Base-by-base conservation (phyloP, 2,797 vertebrate genomes). In the Chaetodon trifasciatus region DNA sequence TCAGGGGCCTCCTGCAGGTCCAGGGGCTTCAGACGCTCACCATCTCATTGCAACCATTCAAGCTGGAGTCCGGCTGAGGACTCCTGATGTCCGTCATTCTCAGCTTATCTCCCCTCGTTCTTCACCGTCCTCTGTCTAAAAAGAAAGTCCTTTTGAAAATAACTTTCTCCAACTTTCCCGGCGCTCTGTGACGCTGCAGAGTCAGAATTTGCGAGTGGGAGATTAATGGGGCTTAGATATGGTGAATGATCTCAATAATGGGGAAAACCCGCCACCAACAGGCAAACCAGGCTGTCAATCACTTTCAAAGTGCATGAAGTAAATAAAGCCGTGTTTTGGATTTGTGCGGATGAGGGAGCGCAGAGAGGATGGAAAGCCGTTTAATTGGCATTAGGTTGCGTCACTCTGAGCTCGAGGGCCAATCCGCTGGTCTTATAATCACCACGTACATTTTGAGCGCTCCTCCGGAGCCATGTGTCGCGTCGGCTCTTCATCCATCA, bases 201-300 rank as follows among this genome's bases (percentile, higher is more conserved):
- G 63, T 79, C 56, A 46, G 71, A 79, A 80, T 82, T 88, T 72
- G 3, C n/a, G 57, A 68, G 72, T 64, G 11, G 64, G 60, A 89
- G 93, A 88, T 91, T 85, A 93, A 82, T 4, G 16, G 66, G 75
- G 91, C 61, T 93, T 92, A 91, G 87, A 88, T 86, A 91, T 77
- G 85, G 88, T 83, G 81, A 87, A 74, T 84, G 90, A 88, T 82
- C 83, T 63, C 87, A 81, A 62, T 88, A 87, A 92, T 78, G 76
- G 74, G 55, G 19, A 71, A 85, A 82, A 83, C 21, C 68, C 8
- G 23, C 68, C 79, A 67, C 53, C 67, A 74, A 88, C 73, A 82
- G 84, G 78, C 70, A 60, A 52, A 63, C 37, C 17, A 17, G 53
- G 65, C 67, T 84, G 91, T 88, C 90, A 89, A 84, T 93, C 86